A percentile compares a stretch with the other conserved stretches of the same genome.
phyloP scores from a whole-genome alignment of 2,888 invertebrate genomes.

The Phyto melanocephala region DNA sequence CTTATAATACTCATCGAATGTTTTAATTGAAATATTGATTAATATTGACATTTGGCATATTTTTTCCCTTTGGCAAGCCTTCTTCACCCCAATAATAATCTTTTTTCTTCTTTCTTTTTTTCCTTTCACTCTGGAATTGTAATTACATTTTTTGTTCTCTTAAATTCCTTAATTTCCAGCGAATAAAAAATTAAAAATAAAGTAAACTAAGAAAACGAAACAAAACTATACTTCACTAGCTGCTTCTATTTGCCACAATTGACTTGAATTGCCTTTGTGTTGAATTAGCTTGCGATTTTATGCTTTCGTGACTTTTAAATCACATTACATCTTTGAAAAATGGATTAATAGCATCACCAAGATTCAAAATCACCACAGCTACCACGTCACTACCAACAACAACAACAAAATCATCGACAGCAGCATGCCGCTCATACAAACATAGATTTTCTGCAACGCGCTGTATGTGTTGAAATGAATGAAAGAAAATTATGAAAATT shows the following conservation, averaged over 20 bases:
- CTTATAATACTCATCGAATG: too few relatives aligned
- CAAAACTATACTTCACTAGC: background rate
- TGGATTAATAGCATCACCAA: slow-evolving; percentile 36
- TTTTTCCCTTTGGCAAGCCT: background rate
- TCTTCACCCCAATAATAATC: background rate
- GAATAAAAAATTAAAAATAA: background rate
- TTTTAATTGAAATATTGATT: too few relatives aligned
- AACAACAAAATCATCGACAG: slow-evolving; percentile 25
- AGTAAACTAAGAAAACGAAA: background rate
- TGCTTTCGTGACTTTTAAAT: slow-evolving; percentile 54
- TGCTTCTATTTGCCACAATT: slow-evolving; percentile 36
- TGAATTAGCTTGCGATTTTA: slow-evolving; percentile 60
- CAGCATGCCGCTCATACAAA: slow-evolving; percentile 37
- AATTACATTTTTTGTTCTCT: slow-evolving; percentile 1
- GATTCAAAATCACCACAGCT: background rate
- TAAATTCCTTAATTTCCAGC: slow-evolving; percentile 24
- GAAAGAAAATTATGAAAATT: background rate
- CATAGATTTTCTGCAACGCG: background rate
- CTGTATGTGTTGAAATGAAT: background rate
- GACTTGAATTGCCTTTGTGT: slow-evolving; percentile 47
- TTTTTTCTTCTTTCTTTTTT: background rate
- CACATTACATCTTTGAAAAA: slow-evolving; percentile 35
- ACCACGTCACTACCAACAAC: background rate
- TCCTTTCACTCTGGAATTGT: background rate
- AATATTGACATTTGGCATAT: background rate